Evolutionary conservation across 1,140 invertebrate species (phyloP).

Genomic region (Halesus radiatus): DNA sequence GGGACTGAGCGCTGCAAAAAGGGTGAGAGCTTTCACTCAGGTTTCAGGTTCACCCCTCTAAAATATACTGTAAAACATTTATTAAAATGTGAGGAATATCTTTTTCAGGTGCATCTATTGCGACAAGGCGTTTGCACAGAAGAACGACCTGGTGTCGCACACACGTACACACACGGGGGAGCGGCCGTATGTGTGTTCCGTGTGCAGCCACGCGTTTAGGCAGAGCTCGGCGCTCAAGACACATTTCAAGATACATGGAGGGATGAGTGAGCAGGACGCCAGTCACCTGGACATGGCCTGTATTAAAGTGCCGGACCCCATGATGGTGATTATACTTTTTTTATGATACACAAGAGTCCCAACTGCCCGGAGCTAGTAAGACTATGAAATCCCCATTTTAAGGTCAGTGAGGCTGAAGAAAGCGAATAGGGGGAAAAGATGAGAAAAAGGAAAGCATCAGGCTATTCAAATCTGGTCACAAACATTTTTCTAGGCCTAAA

Average conservation of each 20-base stretch:
- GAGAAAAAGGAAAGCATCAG: too few relatives aligned
- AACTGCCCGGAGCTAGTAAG: neutral
- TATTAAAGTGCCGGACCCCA: constrained; percentile 17
- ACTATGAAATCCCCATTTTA: too few relatives aligned
- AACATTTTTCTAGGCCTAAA: too few relatives aligned
- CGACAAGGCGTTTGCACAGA: constrained; percentile 71
- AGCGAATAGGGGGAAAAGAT: too few relatives aligned
- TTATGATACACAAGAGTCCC: neutral
- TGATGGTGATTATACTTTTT: constrained; percentile 1
- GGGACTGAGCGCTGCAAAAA: too few relatives aligned
- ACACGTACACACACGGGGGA: constrained; percentile 87
- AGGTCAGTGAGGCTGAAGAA: neutral
- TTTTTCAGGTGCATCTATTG: constrained; percentile 67
- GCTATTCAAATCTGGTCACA: too few relatives aligned
- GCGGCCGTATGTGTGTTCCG: constrained; percentile 85
- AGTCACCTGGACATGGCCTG: constrained; percentile 34
- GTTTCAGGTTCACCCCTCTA: too few relatives aligned
- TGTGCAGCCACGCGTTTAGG: constrained; percentile 84
- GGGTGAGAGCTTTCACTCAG: too few relatives aligned
- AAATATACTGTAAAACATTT: too few relatives aligned
- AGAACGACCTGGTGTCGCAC: constrained; percentile 76
- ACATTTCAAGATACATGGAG: constrained; percentile 74
- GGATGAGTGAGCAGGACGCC: constrained; percentile 52
- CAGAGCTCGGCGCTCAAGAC: constrained; percentile 77
- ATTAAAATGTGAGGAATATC: neutral